Conservation (phyloP, 1,140 invertebrate genomes). For the Trypoxylus dichotomus region DNA sequence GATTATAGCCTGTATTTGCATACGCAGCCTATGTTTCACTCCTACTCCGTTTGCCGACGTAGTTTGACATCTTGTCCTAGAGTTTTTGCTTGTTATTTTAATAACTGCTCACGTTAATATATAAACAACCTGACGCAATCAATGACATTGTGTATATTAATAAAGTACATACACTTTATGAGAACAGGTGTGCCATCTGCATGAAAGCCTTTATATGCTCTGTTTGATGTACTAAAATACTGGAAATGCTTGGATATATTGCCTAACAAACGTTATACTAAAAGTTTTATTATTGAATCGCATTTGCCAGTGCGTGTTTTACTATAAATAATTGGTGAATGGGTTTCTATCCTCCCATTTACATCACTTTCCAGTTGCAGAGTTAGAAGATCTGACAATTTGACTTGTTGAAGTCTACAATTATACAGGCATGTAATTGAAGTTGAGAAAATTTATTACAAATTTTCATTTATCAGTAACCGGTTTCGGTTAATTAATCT, state of each 20-base stretch:
- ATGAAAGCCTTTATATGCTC: background rate
- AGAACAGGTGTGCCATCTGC: background rate
- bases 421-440: too few species aligned
- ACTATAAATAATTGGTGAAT: too few species aligned
- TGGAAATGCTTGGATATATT: background rate
- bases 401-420: too few species aligned
- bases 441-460: too few species aligned
- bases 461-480: too few species aligned
- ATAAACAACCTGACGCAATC: background rate
- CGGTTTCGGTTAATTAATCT: too few species aligned
- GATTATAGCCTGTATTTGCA: slow-evolving; percentile 9
- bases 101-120: slow-evolving; percentile 1
- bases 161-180: slow-evolving; percentile 9
- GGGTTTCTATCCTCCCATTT: too few species aligned
- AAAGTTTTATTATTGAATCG: too few species aligned
- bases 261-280: too few species aligned
- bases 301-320: too few species aligned
- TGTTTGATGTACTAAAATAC: background rate
- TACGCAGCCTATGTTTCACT: background rate
- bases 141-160: slow-evolving; percentile 11
- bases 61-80: slow-evolving; percentile 9
- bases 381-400: too few species aligned
- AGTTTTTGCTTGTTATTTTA: slow-evolving; percentile 17
- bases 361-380: too few species aligned
- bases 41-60: slow-evolving; percentile 3